Conservation (phyloP, 2,113 vertebrate species). For the Limnothrissa miodon region DNA sequence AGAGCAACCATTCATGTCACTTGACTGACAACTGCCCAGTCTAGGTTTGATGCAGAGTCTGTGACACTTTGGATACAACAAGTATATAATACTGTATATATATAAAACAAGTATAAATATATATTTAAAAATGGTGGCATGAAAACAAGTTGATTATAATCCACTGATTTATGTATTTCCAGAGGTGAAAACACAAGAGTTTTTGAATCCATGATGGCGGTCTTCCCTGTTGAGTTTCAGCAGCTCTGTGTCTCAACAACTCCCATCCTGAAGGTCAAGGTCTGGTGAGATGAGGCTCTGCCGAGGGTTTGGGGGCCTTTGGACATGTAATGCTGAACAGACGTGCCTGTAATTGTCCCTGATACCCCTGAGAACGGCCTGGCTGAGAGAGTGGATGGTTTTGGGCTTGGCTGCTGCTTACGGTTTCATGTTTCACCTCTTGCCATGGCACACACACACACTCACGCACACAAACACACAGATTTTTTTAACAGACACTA, state of each 20-base stretch:
- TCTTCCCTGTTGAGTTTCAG: not conserved
- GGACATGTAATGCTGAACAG: not conserved
- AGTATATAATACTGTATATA: no score
- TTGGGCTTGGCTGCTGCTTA: not conserved
- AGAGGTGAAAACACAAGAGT: not conserved
- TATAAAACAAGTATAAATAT: not conserved
- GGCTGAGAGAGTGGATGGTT: not conserved
- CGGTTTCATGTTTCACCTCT: not conserved
- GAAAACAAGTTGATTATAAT: not conserved
- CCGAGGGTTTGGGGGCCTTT: not conserved
- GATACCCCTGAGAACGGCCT: conserved; percentile 7
- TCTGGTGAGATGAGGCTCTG: not conserved
- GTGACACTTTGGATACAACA: no score
- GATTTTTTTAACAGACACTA: not conserved
- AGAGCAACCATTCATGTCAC: no score
- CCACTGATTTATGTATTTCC: not conserved
- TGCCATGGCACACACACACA: not conserved
- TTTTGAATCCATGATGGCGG: not conserved
- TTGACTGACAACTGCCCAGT: no score
- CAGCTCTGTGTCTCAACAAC: not conserved
- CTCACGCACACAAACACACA: conserved; percentile 2
- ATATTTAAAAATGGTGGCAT: not conserved
- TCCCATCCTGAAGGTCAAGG: not conserved
- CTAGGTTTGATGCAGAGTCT: no score
- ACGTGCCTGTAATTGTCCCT: not conserved